Evolutionary conservation across 1,140 invertebrate genomes (phyloP).

Genomic region (Glossosoma conforme): DNA sequence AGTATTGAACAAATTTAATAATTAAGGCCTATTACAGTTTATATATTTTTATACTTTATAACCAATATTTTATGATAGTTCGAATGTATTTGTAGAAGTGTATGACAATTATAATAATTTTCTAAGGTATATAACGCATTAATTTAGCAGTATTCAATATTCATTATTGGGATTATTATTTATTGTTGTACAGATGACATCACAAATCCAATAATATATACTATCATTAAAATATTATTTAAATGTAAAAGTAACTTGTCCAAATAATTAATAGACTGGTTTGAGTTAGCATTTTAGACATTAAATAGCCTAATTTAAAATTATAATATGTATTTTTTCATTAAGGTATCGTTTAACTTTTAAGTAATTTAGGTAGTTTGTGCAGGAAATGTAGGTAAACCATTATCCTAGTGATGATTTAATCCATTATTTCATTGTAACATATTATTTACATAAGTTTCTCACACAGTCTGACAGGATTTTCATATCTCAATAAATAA

Average conservation of each 20-base stretch:
- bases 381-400: not conserved
- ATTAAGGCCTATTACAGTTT: too few species aligned
- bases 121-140: not conserved
- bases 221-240: not conserved
- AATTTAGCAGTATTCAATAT: not conserved
- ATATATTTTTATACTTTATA: too few species aligned
- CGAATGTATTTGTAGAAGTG: slow-evolving; percentile 4
- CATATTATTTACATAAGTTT: not conserved
- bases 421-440: not conserved
- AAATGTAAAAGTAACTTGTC: not conserved
- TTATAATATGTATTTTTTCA: not conserved
- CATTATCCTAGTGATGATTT: not conserved
- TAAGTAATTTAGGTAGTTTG: not conserved
- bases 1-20: too few species aligned
- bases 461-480: not conserved
- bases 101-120: slow-evolving; percentile 1
- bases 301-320: slow-evolving; percentile 1
- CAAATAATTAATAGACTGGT: slow-evolving; percentile 5
- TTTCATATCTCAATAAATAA: not conserved
- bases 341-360: not conserved
- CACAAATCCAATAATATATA: not conserved
- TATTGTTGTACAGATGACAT: not conserved
- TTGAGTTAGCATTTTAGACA: not conserved
- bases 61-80: not conserved
- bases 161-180: not conserved